These are phyloP conservation scores for Cynopterus brachyotis DNA, from an alignment of 2,113 vertebrate genomes.

Conservation along the genomic window DNA sequence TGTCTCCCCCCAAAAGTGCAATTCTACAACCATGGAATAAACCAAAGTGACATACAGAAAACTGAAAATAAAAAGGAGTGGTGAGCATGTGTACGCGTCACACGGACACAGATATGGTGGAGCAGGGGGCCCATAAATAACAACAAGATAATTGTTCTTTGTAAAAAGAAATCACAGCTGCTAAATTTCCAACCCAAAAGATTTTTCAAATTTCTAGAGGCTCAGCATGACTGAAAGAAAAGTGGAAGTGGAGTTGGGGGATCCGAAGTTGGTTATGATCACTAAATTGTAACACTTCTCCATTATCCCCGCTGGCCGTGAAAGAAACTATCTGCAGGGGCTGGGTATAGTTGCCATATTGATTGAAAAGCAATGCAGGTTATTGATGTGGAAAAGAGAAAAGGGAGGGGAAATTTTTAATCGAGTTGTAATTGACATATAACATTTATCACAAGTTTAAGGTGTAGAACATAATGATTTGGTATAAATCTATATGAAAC, in stretches of 20 bases:
- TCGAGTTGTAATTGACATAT: not conserved
- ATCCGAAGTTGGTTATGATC: not conserved
- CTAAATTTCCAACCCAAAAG: not conserved
- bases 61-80: not conserved
- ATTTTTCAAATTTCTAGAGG: not conserved
- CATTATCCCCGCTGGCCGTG: rapidly evolving
- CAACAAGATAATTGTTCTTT: not conserved
- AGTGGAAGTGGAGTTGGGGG: not conserved
- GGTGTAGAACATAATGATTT: not conserved
- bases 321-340: not conserved
- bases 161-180: not conserved
- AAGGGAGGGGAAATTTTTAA: not conserved
- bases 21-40: not conserved
- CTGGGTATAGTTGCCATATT: too few relatives aligned
- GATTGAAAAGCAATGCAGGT: not conserved
- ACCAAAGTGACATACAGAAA: not conserved
- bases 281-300: not conserved
- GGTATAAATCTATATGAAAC: not conserved
- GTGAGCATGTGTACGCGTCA: too few relatives aligned
- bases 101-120: rapidly evolving
- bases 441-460: not conserved
- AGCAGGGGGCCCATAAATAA: not conserved
- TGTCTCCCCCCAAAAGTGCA: not conserved
- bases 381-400: not conserved
- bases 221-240: not conserved